phyloP scores from a whole-genome alignment of 64 coral and sea anemone species.

The Dendrophyllia cribrosa region DNA sequence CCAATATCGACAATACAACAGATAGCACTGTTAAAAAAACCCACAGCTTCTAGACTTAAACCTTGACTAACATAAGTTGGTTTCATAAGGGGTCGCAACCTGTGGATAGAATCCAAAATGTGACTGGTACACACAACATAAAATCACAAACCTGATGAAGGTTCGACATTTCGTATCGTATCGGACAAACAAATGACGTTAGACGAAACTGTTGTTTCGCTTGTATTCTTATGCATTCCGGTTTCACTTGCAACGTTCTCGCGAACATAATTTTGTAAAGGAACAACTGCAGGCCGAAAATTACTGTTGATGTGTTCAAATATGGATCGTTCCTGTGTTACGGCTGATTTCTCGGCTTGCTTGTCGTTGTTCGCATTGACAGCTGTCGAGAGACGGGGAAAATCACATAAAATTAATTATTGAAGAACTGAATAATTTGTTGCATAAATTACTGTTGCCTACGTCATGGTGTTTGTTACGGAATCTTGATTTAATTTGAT shows the following conservation, averaged over 20 bases:
- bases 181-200: background rate
- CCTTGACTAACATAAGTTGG: no score
- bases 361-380: background rate
- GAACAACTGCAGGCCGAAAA: background rate
- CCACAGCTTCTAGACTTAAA: no score
- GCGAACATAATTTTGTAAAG: background rate
- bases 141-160: background rate
- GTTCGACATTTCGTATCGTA: background rate
- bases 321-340: slow-evolving; percentile 9
- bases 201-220: background rate
- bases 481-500: background rate
- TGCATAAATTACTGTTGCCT: background rate
- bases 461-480: background rate
- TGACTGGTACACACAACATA: background rate
- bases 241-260: background rate
- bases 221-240: background rate
- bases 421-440: slow-evolving; percentile 5
- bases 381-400: slow-evolving; percentile 23
- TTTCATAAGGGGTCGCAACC: no score
- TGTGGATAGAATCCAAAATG: no score
- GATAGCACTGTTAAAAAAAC: no score
- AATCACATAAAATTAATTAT: slow-evolving; percentile 26
- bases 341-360: background rate
- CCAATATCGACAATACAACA: no score
- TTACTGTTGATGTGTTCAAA: slow-evolving; percentile 31